Evolutionary conservation across 1,140 invertebrate species (phyloP), one percentile per base, ranked within the genome.

Genomic region (Mamestra configurata): DNA sequence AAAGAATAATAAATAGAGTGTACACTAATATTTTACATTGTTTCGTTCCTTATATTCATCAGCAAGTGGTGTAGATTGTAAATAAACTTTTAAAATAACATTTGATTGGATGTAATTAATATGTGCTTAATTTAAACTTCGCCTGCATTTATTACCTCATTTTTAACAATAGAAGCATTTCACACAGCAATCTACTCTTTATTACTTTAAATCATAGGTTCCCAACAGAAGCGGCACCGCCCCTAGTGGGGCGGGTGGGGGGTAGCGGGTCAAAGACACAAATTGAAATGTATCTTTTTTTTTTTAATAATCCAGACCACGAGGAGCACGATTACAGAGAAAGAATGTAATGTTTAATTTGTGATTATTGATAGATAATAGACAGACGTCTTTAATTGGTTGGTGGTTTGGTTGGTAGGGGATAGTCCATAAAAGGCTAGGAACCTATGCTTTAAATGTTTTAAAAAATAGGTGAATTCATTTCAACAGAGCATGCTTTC

Each of bases 1-100:
- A 88, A 84, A 85, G 66, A 83, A 88, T 91, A 92, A 92, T 89
- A 92, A 87, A 90, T 82, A 85, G 89, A 89, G 90, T 89, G 87
- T 90, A 92, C 86, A 86, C 82, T 89, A 86, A 86, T 83, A 87
- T n/a, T n/a, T n/a, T 79, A 86, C 82, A 85, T 83, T 84, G 75
- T 88, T 84, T 84, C 83, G 73, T 84, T 79, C 82, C 43, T n/a
- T 59, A 79, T 24, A 55, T 20, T 35, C 55, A 76, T 64, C 61
- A 55, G 5, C 4, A 70, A 78, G 31, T 40, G 53, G 8, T 22
- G 68, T 70, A 43, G 46, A 49, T 11, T 51, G 64, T 46, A 68
- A 68, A 68, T 68, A 68, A 15, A 15, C 37, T 68, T 61, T 27
- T 11, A 27, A 75, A 80, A 40, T 57, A 7, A 73, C 55, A 40